A percentile compares a stretch with the other conserved stretches of the same genome.
Conservation (phyloP, 2,113 vertebrate species). For the Petaurus breviceps region DNA sequence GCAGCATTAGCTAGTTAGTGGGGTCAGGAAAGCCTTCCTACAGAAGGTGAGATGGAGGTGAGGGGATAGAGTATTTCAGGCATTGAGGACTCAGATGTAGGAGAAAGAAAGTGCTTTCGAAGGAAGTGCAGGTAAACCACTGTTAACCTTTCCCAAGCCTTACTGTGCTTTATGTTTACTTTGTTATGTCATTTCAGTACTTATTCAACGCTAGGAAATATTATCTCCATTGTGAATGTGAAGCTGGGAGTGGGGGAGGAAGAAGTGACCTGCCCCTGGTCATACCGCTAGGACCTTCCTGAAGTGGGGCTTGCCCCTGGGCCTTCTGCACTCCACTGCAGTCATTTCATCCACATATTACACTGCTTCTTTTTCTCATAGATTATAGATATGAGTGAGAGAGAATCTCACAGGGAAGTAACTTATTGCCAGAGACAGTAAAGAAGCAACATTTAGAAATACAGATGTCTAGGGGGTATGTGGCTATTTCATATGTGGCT, state of each 20-base stretch:
- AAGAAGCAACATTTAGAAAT: not conserved
- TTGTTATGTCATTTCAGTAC: not conserved
- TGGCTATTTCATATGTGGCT: not conserved
- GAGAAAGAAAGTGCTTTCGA: not conserved
- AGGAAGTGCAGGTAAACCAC: too few species aligned
- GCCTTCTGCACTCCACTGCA: not conserved
- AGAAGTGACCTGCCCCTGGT: not conserved
- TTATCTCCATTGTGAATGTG: not conserved
- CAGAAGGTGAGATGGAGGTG: not conserved
- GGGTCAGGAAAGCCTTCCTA: not conserved
- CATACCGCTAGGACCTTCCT: not conserved
- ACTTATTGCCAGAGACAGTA: not conserved
- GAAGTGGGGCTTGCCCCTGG: too few species aligned
- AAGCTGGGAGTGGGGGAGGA: not conserved
- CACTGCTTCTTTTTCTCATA: not conserved
- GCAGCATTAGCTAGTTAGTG: not conserved
- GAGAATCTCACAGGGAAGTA: too few species aligned
- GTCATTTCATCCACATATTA: not conserved
- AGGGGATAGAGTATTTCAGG: not conserved
- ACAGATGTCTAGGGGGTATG: not conserved
- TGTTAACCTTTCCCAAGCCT: not conserved
- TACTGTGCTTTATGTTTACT: not conserved
- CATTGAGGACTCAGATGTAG: not conserved
- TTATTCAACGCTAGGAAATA: too few species aligned
- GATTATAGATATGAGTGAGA: not conserved